Percentiles rank a stretch among this genome's conserved stretches.
These are phyloP conservation scores for Zosterops borbonicus DNA, from an alignment of 2,113 vertebrate species.

Conservation along the genomic window DNA sequence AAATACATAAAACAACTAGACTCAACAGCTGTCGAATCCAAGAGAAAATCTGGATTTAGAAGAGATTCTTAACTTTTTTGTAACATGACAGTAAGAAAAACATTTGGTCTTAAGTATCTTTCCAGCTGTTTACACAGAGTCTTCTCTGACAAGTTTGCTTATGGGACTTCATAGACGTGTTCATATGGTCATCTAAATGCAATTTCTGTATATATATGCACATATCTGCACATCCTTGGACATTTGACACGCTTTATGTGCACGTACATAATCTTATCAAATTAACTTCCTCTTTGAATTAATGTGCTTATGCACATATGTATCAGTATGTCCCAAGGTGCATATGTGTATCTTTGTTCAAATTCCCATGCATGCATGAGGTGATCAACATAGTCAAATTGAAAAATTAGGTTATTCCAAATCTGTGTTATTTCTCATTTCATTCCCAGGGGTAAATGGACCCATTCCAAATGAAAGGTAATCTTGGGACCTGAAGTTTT, in stretches of 20 bases:
- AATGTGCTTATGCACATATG: conserved; percentile 8
- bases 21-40: conserved; percentile 50
- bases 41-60: conserved; percentile 54
- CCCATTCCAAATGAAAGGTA: conserved; percentile 52
- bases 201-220: not conserved
- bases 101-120: conserved; percentile 21
- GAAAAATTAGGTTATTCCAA: conserved; percentile 10
- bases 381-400: conserved; percentile 55
- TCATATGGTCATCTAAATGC: not conserved
- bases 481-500: conserved; percentile 46
- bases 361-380: conserved; percentile 11
- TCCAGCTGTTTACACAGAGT: conserved; percentile 43
- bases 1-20: conserved; percentile 61
- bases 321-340: conserved; percentile 35
- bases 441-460: not conserved
- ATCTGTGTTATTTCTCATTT: conserved; percentile 21
- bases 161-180: not conserved
- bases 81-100: not conserved
- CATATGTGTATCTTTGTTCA: conserved; percentile 20
- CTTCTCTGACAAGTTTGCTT: not conserved
- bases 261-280: not conserved
- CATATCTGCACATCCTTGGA: not conserved
- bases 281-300: conserved; percentile 53
- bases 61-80: conserved; percentile 48
- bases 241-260: not conserved